These are phyloP conservation scores for Xenops minutus DNA, from an alignment of 2,797 vertebrate genomes.

Conservation along the genomic window DNA sequence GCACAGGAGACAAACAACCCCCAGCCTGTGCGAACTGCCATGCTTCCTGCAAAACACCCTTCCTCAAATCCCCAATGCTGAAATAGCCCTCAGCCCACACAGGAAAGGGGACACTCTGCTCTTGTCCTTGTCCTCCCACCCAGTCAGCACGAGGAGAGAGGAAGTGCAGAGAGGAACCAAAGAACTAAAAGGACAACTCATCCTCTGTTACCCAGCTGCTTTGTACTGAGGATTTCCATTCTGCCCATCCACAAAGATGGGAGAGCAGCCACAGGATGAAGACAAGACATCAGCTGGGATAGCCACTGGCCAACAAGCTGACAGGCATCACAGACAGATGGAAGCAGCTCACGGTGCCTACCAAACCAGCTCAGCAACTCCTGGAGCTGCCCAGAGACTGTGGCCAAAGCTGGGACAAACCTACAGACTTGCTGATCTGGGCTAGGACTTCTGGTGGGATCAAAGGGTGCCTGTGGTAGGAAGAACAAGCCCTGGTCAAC, in stretches of 20 bases:
- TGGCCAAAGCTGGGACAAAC: neutral
- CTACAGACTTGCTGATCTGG: neutral
- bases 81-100: neutral
- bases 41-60: neutral
- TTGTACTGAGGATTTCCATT: neutral
- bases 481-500: neutral
- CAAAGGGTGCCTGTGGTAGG: neutral
- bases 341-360: neutral
- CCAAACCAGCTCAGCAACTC: neutral
- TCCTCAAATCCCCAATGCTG: neutral
- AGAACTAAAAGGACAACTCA: neutral
- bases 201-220: neutral
- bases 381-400: neutral
- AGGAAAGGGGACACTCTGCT: neutral
- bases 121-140: neutral
- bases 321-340: neutral
- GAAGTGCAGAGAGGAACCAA: neutral
- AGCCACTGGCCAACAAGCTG: neutral
- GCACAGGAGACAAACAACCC: neutral
- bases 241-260: neutral
- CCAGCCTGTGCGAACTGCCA: neutral
- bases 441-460: neutral
- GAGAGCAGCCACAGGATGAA: neutral
- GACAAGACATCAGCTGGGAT: neutral
- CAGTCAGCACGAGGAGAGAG: neutral